Conservation (phyloP, 2,797 vertebrate genomes). For the Lagorchestes hirsutus region DNA sequence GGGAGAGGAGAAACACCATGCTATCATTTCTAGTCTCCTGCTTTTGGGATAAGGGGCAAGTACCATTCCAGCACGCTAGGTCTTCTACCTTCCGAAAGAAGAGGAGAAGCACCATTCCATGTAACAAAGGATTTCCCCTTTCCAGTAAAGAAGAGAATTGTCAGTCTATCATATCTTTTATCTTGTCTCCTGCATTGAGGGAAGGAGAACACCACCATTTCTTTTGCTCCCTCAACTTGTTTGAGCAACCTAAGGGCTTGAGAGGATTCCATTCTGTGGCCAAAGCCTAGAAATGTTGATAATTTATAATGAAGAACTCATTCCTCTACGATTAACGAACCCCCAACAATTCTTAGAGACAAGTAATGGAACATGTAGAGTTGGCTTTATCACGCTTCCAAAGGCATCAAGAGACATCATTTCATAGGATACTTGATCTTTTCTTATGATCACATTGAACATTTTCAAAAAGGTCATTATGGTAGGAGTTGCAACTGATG, state of each 20-base stretch:
- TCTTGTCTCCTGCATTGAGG: neutral
- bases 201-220: neutral
- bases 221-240: neutral
- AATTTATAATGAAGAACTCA: neutral
- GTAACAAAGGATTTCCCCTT: neutral
- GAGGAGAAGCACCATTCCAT: neutral
- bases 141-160: neutral
- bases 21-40: no score
- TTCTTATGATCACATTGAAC: neutral
- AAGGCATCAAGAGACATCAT: neutral
- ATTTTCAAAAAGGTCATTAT: neutral
- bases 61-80: no score
- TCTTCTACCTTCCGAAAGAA: no score
- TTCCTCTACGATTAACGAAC: neutral
- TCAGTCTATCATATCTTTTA: neutral
- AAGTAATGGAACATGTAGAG: neutral
- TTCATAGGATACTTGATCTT: neutral
- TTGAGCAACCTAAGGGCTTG: neutral
- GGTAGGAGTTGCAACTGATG: neutral
- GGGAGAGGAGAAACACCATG: no score
- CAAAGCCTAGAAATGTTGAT: neutral
- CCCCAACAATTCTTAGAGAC: neutral
- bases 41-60: no score
- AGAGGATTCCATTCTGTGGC: neutral
- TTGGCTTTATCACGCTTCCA: neutral